Percentiles rank a stretch among this genome's conserved stretches.
Evolutionary conservation across 2,797 vertebrate species (phyloP).

Genomic region (Myotis vivesi): DNA sequence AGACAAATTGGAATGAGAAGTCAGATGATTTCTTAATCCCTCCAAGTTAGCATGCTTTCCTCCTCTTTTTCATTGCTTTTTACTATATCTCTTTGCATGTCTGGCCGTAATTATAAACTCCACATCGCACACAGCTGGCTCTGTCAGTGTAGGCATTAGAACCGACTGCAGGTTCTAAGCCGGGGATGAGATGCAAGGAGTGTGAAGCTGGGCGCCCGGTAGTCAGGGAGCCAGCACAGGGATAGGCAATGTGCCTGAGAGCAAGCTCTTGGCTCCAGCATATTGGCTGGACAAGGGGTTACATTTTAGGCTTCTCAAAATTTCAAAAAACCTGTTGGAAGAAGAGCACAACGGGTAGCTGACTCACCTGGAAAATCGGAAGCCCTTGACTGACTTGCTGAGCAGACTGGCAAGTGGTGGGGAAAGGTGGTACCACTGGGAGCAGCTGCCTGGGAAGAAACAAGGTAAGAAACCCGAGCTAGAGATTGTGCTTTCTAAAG

Average conservation of each 20-base stretch:
- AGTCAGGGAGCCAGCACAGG: background rate
- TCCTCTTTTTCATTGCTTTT: background rate
- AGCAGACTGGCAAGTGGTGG: background rate
- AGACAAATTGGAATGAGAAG: background rate
- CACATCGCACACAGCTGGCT: background rate
- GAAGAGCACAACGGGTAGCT: background rate
- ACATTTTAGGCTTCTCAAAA: background rate
- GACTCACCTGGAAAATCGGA: background rate
- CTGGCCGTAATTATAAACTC: background rate
- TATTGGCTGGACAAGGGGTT: background rate
- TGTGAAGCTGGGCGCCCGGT: background rate
- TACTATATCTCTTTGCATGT: background rate
- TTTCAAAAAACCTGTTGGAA: background rate
- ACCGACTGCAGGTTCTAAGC: background rate
- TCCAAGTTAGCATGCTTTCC: background rate
- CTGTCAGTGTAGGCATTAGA: background rate
- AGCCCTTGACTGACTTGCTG: background rate
- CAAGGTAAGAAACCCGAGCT: background rate
- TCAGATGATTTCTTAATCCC: background rate
- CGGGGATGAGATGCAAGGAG: background rate
- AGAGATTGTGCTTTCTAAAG: background rate
- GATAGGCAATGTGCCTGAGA: background rate
- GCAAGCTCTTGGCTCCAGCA: background rate
- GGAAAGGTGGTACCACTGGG: background rate
- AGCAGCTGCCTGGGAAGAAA: background rate